Base-by-base conservation (phyloP, 2,113 vertebrate species). In the Marmota flaviventris region DNA sequence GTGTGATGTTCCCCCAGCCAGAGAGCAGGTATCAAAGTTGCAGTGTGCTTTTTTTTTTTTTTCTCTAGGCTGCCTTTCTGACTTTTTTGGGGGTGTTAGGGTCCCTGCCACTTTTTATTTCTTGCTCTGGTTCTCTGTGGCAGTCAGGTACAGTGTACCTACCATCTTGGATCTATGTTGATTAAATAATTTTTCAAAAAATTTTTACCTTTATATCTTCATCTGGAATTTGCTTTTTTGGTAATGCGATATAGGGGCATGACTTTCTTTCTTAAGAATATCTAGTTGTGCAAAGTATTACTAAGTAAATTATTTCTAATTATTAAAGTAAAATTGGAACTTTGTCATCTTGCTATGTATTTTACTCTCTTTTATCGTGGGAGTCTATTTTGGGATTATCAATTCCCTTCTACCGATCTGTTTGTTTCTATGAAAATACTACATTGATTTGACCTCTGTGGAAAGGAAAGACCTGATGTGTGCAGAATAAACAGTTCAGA, bases 181-280 rank as follows among this genome's bases (percentile, higher is more conserved):
- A 45, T 39, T 85, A 12, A 45, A 72, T 27, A 7, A 25, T 79
- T 79, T 81, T 17, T 84, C 79, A 48, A 37, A 32, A 81, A 58
- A 20, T 8, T 58, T 53, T 87, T 67, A 65, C 4, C 32, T 45
- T 95, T 56, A 37, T 78, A 73, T 92, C 34, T 65, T 53, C 27
- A 70, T 84, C 25, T 85, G 20, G 39, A 61, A 42, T 84, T 75
- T 48, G 14, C 13, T 72, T 65, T 85, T 78, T 34, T 48, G 61
- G 48, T 78, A 69, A 84, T 77, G 51, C 61, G 10, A 63, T 51
- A 83, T 5, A 32, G 25, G 12, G 17, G 3, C 16, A 69, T 45
- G 75, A n/a, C 83, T 88, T 93, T 92, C 25, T 92, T 95, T 18
- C 61, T 34, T 88, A 39, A 61, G 20, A 69, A 69, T 72, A 72